Evolutionary conservation across 2,888 invertebrate genomes (phyloP), one percentile per base, ranked within the genome.

Genomic region (Caradrina clavipalpis): DNA sequence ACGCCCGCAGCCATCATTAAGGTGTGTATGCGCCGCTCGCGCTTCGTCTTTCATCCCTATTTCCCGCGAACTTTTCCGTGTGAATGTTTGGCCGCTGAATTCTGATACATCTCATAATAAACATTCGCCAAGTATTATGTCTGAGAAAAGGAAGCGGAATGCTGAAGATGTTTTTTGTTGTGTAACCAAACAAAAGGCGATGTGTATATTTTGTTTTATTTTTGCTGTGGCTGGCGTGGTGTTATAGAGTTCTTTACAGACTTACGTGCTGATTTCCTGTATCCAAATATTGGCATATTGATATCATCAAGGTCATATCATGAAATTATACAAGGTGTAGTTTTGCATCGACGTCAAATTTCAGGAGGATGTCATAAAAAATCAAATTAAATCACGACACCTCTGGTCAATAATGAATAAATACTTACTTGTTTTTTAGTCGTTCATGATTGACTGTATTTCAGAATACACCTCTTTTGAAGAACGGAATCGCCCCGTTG

Each of bases 1-100:
- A 86, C 82, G 91, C 93, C 92, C 78, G 87, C 85, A 89, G 93
- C 90, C 89, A 93, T 93, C 90, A 92, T 93, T 93, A 93, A 90
- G 89, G 88, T 88, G 88, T 88, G 86, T 87, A 85, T 86, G 86
- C 83, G 76, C 76, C 79, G 77, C 78, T 68, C 79, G 64, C 72
- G 68, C 70, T 55, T 67, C 86, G 76, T 87, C 87, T 89, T 90
- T 91, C 88, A 88, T 87, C 74, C 80, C 78, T 76, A 83, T 83
- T 72, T 78, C 73, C 65, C 79, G 79, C 78, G 73, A 89, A 89
- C 84, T 88, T 88, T 81, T 73, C 57, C 72, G 53, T 68, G 56
- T 69, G 63, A 63, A 60, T 64, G 68, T 81, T 71, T 50, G 55
- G 53, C 15, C 26, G 10, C 80, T 86, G 84, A 87, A 86, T 86